phyloP scores from a whole-genome alignment of 2,113 vertebrate genomes.

The Herpetotheres cachinnans region DNA sequence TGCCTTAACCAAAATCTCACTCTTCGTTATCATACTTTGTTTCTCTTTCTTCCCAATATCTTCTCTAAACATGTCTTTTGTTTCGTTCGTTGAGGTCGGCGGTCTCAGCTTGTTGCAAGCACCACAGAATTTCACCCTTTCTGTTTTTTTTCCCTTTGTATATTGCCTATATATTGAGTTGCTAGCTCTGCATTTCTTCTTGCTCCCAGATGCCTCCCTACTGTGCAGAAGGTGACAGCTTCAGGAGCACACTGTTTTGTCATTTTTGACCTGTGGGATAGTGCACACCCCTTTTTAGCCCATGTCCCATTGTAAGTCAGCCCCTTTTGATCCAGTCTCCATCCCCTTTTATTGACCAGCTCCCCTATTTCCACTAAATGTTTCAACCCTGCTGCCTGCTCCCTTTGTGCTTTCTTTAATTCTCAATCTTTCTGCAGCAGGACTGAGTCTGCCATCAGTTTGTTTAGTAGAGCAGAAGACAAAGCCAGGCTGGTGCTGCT shows the following conservation, averaged over 20 bases:
- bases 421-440: conserved; percentile 42
- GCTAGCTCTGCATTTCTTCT: conserved; percentile 1
- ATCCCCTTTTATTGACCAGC: conserved; percentile 54
- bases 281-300: conserved; percentile 26
- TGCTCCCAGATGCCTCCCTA: background rate
- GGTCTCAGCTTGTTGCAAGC: background rate
- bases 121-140: background rate
- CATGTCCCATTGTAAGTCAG: conserved; percentile 29
- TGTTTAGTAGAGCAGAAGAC: conserved; percentile 52
- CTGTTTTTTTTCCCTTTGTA: background rate
- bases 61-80: background rate
- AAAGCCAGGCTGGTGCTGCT: conserved; percentile 53
- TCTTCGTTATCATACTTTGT: background rate
- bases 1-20: background rate
- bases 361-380: conserved; percentile 39
- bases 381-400: conserved; percentile 41
- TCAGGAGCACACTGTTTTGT: conserved; percentile 28
- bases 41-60: background rate
- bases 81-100: background rate
- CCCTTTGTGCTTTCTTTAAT: conserved; percentile 50
- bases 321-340: conserved; percentile 49
- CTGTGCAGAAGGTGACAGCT: conserved; percentile 21
- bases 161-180: background rate
- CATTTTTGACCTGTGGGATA: conserved; percentile 27
- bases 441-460: conserved; percentile 15